Base-by-base conservation (phyloP, 1,140 invertebrate species). In the Drosophila kohkoa region DNA sequence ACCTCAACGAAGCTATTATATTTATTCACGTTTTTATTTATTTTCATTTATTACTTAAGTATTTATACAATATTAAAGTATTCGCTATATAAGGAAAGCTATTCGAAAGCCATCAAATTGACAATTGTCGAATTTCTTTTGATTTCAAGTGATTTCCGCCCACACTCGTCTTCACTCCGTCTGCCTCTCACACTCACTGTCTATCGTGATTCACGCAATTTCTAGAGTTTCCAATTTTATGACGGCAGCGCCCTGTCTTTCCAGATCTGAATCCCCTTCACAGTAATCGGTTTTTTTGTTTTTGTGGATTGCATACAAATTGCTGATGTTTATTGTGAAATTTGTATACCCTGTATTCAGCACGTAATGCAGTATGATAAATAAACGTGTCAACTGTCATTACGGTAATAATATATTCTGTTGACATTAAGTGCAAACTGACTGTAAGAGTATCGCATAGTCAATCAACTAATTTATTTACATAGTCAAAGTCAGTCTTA, bases 201-300 rank as follows among this genome's bases (percentile, higher is more conserved):
- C 41, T 59, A 32, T 65, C 49, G 74, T 76, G 74, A 76, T 72
- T 76, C 69, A 66, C 62, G 62, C 60, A 55, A 60, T 76, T 64
- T 76, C 45, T 76, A 16, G 15, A 76, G 16, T 72, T 72, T 64
- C 67, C 52, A 71, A 69, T 41, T 70, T 75, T 43, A 74, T 69
- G 71, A 74, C 71, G 30, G 4, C 32, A 15, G 15, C 58, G 4
- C 16, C 32, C 16, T 41, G 15, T 35, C 20, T 43, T 7, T 28
- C 32, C 54, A 15, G 41, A 48, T 25, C 46, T 7, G 52, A 66
- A 45, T 41, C 15, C 62, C 10, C 67, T 16, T 25, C 45, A 51
- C 55, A 38, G 8, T 63, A 45, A 45, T 54, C 48, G 32, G 32
- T 66, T 54, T 35, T 43, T 38, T 10, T 38, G 35, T 11, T 38